These are phyloP conservation scores for Sialis fuliginosa DNA, from an alignment of 2,888 invertebrate genomes.

Conservation along the genomic window DNA sequence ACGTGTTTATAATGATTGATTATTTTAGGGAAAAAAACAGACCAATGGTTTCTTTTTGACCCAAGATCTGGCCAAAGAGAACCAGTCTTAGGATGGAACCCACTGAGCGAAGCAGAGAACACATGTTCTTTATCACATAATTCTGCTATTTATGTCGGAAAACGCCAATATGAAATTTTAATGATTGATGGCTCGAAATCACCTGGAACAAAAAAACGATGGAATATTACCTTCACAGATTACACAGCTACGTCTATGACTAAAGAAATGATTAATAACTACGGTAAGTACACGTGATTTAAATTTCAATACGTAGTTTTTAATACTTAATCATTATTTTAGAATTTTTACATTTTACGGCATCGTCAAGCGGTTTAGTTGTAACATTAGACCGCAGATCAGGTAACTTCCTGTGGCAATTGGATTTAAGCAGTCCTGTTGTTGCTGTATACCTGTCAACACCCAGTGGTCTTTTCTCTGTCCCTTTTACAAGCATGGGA, in stretches of 20 bases:
- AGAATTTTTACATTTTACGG: slow-evolving; percentile 80
- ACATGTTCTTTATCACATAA: slow-evolving; percentile 55
- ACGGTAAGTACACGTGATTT: slow-evolving; percentile 35
- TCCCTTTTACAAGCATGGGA: slow-evolving; percentile 80
- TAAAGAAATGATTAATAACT: slow-evolving; percentile 57
- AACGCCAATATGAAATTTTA: slow-evolving; percentile 83
- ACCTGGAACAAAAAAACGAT: slow-evolving; percentile 44
- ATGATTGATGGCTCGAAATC: slow-evolving; percentile 66
- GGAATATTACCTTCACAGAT: slow-evolving; percentile 96
- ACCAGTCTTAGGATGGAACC: slow-evolving; percentile 39
- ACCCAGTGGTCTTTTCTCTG: slow-evolving; percentile 57
- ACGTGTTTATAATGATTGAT: not conserved
- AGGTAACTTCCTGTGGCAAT: slow-evolving; percentile 76
- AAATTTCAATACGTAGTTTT: not conserved
- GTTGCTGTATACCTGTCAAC: slow-evolving; percentile 73
- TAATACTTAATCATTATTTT: slow-evolving; percentile 10
- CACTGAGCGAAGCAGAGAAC: slow-evolving; percentile 24
- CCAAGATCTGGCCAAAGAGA: slow-evolving; percentile 47
- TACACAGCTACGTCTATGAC: slow-evolving; percentile 75
- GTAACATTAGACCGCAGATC: slow-evolving; percentile 67
- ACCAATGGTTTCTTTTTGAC: slow-evolving; percentile 85
- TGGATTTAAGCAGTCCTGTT: slow-evolving; percentile 74
- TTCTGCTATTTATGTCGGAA: slow-evolving; percentile 59
- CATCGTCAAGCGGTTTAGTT: slow-evolving; percentile 73
- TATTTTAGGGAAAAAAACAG: slow-evolving; percentile 45